Base-by-base conservation (phyloP, 2,797 vertebrate species). In the Hybognathus amarus region DNA sequence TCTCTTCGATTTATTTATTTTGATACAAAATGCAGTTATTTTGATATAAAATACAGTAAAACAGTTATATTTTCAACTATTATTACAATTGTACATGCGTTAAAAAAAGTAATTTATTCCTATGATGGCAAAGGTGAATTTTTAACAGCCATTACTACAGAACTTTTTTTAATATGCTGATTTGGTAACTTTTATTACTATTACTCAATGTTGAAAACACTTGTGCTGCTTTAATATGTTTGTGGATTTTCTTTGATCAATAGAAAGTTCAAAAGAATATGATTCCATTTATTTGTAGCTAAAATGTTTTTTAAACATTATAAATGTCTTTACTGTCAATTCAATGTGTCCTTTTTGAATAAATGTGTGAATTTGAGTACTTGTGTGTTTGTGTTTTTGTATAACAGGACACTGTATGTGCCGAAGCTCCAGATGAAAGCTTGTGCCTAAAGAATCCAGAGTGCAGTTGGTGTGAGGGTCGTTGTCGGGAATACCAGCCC, bases 381-480 rank as follows among this genome's bases (percentile, higher is more conserved):
- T 24, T 80, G 6, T 86, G 20, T 85, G 40, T 83, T 54, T 88
- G 45, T 87, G 85, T 59, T 18, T 54, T 66, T 67, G 40, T 82
- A 7, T 50, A 9, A 74, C 88, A 95, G 95, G 97, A 97, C 66
- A 89, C 96, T 24, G 92, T 97, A 47, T 98, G 97, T 87, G 96
- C 96, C 70, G 96, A 97, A 90, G 97, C 97, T 15, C 92, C 96
- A 0, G 96, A 97, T 79, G 96, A 96, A 92, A 95, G 92, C 30
- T 94, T 95, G 86, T 98, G 97, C 78, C 94, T 96, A 56, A 96
- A 96, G 89, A 97, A 98, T 88, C 97, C 97, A 0, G 96, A 96
- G 70, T 98, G 97, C 91, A 96, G 96, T 85, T 98, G 97, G 97
- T 98, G 97, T 89, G 95, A 96, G 90, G 95, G 94, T 1, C 95